Evolutionary conservation across 1,140 invertebrate genomes (phyloP), one percentile per base, ranked within the genome.

Genomic region (Tetramorium alpestre): DNA sequence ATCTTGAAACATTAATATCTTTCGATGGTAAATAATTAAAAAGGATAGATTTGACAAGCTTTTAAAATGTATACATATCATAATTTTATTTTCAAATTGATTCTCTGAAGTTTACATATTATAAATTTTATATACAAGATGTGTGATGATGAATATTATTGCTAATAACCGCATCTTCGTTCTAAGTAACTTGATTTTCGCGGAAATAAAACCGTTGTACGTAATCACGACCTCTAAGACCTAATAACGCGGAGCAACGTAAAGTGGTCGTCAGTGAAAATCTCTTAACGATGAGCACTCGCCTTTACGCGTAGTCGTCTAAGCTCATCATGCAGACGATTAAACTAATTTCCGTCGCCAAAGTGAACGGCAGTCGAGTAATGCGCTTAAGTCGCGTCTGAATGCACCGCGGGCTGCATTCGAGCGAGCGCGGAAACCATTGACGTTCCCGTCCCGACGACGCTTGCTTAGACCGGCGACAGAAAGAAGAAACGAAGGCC

Each of bases 401-500:
- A 73, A 82, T 82, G 51, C 73, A 22, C 13, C 16, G 41, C 25
- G 47, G 41, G 18, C 38, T 0, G 33, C 33, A 33, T 33, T 33
- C 33, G 73, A n/a, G 38, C 11, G 16, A 49, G 22, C 13, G 18
- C 33, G 54, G n/a, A 7, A 22, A 56, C n/a, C 18, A 8, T 28
- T 33, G 38, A 18, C 18, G 3, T 47, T 25, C 38, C 51, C 54
- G 41, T 70, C 41, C 33, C 33, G 33, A 33, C 54, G 49, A 44
- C 51, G 75, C 54, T 87, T n/a, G 72, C 16, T 90, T 84, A 87
- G 88, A 85, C 56, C 72, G 70, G 77, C 56, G 51, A 38, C 28
- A 58, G 33, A n/a, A 41, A 67, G 88, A 86, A 89, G 82, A 91
- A 91, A 89, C 85, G 85, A 82, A 90, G 73, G 47, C 22, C 77